phyloP scores from a whole-genome alignment of 1,140 invertebrate genomes.

The Elysia chlorotica region DNA sequence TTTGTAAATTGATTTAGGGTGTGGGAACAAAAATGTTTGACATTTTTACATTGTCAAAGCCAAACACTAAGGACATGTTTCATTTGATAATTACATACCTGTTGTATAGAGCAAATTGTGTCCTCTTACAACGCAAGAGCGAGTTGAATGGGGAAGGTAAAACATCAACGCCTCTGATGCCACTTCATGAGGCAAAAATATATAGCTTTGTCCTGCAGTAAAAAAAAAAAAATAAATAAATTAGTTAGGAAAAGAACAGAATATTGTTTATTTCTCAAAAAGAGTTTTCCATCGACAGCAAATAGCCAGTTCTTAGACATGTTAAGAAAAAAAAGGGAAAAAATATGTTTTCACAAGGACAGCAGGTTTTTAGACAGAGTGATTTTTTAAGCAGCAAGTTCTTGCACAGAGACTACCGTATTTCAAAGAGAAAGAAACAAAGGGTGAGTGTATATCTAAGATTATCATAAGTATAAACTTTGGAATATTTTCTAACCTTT shows the following conservation, averaged over 20 bases:
- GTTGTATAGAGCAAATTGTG: not conserved
- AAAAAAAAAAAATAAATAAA: not conserved
- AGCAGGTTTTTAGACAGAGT: too few species aligned
- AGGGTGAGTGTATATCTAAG: too few species aligned
- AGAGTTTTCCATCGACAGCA: not conserved
- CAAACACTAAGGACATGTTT: too few species aligned
- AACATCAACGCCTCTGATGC: not conserved
- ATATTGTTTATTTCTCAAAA: not conserved
- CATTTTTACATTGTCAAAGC: too few species aligned
- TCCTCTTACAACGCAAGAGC: not conserved
- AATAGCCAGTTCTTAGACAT: not conserved
- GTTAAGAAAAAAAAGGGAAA: not conserved
- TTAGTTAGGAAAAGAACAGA: not conserved
- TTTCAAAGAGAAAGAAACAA: too few species aligned
- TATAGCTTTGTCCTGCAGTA: constrained; percentile 1
- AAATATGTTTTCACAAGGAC: too few species aligned
- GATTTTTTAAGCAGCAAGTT: too few species aligned
- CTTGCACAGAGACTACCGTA: too few species aligned
- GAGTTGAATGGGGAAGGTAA: not conserved
- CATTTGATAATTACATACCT: constrained; percentile 1
- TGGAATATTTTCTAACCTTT: too few species aligned
- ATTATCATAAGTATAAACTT: too few species aligned
- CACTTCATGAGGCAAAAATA: not conserved
- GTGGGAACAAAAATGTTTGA: too few species aligned
- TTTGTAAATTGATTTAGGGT: too few species aligned